phyloP scores from a whole-genome alignment of 2,797 vertebrate genomes.

The Micrastur ruficollis region DNA sequence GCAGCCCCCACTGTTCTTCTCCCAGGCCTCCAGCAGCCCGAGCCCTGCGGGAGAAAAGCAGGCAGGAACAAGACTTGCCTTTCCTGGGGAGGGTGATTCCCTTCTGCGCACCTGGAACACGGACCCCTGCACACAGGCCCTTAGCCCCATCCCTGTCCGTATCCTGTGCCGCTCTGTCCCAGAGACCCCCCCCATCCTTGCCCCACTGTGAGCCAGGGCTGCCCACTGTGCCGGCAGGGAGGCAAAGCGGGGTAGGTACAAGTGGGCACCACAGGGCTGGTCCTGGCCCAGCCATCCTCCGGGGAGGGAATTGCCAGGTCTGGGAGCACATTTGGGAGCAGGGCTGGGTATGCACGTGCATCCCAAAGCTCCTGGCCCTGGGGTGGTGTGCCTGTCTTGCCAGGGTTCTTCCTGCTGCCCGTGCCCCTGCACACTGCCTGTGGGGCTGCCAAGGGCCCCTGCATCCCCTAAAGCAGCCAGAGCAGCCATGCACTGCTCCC shows the following conservation, averaged over 20 bases:
- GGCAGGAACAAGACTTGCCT: not conserved
- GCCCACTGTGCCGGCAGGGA: rapidly evolving
- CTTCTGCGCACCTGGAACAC: not conserved
- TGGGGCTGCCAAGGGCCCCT: not conserved
- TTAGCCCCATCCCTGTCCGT: not conserved
- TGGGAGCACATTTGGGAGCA: rapidly evolving
- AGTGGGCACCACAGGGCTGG: rapidly evolving
- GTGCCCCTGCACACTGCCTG: rapidly evolving
- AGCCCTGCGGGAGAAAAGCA: not conserved
- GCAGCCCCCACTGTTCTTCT: not conserved
- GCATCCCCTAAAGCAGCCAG: not conserved
- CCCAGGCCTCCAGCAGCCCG: not conserved
- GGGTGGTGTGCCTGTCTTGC: too few relatives aligned
- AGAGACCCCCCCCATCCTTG: rapidly evolving
- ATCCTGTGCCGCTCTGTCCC: rapidly evolving
- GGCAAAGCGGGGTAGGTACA: not conserved
- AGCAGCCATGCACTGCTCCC: not conserved
- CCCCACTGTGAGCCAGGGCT: not conserved
- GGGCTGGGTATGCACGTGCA: rapidly evolving
- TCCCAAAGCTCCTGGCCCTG: not conserved
- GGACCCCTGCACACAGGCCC: not conserved
- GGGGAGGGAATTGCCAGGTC: not conserved
- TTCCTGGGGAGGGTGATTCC: rapidly evolving
- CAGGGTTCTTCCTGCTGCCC: not conserved
- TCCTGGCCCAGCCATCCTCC: not conserved